Base-by-base conservation (phyloP, 2,888 invertebrate species). In the Microplitis manilae region DNA sequence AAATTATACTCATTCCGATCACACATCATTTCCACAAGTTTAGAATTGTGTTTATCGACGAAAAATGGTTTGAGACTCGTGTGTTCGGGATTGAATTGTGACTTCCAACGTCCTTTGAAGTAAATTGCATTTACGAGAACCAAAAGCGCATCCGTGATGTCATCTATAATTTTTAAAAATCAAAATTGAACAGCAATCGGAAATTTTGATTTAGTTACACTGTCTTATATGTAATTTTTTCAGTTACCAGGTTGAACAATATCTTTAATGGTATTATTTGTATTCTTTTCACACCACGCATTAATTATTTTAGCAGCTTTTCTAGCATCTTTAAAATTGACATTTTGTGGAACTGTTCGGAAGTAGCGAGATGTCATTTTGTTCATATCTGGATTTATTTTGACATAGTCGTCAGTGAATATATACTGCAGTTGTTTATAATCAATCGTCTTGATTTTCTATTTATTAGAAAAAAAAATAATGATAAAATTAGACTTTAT, bases 111-210 rank as follows among this genome's bases (percentile, higher is more conserved):
- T 1, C 94, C 95, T 91, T 96, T 96, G 90, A 97, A 97, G 87
- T 96, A 96, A 20, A 97, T 92, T 0, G 96, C 96, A 87, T 96
- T 97, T 2, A 96, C 92, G 5, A 97, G 91, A 2, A 97, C 93
- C 75, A 96, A 89, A 73, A 93, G 91, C 0, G 95, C 95, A 0
- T 90, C 86, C 0, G 90, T 84, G 0, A 96, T 86, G 83, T 91
- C 91, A 80, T 91, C 93, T 90, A 80, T 72, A 82, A 83, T 68
- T 50, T 50, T 50, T 13, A 7, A 7, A 5, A 13, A 50, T 50
- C 50, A 50, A 4, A 50, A 20, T 20, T 20, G 1, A 20, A 20
- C 20, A 20, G 20, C 1, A 20, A 20, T 20, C 1, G 20, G 20
- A 20, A 30, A 30, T 30, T 30, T 30, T 9, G 9, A 39, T 70